Percentiles rank a stretch among this genome's conserved stretches.
phyloP scores from a whole-genome alignment of 2,797 vertebrate species.

The Malacoctenus gilli region DNA sequence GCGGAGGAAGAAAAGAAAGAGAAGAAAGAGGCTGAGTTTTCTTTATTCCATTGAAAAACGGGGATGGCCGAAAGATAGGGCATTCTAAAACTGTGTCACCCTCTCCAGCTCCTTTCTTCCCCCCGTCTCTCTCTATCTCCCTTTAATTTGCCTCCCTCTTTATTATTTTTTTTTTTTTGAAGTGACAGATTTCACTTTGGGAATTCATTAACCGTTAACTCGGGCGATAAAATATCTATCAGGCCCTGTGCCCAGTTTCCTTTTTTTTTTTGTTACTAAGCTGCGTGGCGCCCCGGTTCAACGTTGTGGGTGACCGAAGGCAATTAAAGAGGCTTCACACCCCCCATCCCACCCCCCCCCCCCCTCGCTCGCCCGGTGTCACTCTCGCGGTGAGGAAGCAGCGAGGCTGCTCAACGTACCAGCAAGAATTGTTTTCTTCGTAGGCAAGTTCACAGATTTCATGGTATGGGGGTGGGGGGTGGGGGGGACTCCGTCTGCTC shows the following conservation, averaged over 20 bases:
- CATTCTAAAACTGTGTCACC: slow-evolving; percentile 86
- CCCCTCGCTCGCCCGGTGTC: slow-evolving; percentile 66
- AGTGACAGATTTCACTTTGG: slow-evolving; percentile 97
- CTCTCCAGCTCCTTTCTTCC: slow-evolving; percentile 79
- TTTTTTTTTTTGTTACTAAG: too few species aligned
- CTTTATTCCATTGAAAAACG: slow-evolving; percentile 98
- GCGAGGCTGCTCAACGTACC: slow-evolving; percentile 77
- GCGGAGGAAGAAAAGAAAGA: slow-evolving; percentile 77
- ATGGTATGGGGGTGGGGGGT: slow-evolving; percentile 80
- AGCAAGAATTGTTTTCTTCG: slow-evolving; percentile 85
- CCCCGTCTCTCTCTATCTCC: slow-evolving; percentile 82
- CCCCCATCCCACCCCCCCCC: too few species aligned
- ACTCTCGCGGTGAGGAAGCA: slow-evolving; percentile 65
- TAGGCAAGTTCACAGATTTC: slow-evolving; percentile 83
- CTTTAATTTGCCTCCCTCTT: slow-evolving; percentile 88
- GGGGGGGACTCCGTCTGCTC: slow-evolving; percentile 77
- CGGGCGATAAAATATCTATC: slow-evolving; percentile 96
- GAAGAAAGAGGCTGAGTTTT: slow-evolving; percentile 83
- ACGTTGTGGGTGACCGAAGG: slow-evolving; percentile 88
- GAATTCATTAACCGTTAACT: slow-evolving; percentile 99
- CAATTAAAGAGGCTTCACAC: slow-evolving; percentile 84
- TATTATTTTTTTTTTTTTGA: slow-evolving; percentile 87
- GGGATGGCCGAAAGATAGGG: slow-evolving; percentile 95
- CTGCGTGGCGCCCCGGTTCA: slow-evolving; percentile 86
- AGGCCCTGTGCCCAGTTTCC: slow-evolving; percentile 82